Percentiles rank a stretch among this genome's conserved stretches.
Conservation (phyloP, 1,140 invertebrate species). For the Andrena cerasifolii region DNA sequence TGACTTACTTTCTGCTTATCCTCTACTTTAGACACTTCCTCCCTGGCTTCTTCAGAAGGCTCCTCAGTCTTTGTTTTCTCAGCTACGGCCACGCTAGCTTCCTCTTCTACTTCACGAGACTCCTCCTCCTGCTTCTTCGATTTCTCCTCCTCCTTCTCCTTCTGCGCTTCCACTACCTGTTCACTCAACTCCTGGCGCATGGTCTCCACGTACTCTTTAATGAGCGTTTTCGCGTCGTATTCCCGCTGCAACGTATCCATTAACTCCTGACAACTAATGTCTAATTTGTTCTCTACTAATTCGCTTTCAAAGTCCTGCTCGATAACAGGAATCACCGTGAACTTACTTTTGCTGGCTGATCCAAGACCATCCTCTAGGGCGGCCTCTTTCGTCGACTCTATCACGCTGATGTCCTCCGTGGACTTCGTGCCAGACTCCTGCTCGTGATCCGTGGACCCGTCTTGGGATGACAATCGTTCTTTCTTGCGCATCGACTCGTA, state of each 20-base stretch:
- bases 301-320: conserved; percentile 77
- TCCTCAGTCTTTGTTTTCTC: background rate
- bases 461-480: conserved; percentile 44
- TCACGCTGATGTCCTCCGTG: conserved; percentile 64
- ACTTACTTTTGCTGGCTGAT: conserved; percentile 62
- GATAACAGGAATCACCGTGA: conserved; percentile 70
- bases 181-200: background rate
- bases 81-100: background rate
- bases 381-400: conserved; percentile 60
- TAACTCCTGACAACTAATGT: conserved; percentile 79
- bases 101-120: background rate
- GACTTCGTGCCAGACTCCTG: conserved; percentile 64
- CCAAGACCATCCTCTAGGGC: background rate
- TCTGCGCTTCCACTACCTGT: background rate
- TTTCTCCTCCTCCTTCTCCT: too few relatives aligned
- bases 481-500: conserved; percentile 70
- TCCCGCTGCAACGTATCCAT: conserved; percentile 76
- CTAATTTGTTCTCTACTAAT: conserved; percentile 77
- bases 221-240: conserved; percentile 77
- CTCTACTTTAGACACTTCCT: background rate
- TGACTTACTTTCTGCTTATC: background rate
- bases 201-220: conserved; percentile 58
- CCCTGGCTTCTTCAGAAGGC: background rate
- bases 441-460: conserved; percentile 54
- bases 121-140: conserved; percentile 19